These are phyloP conservation scores for Cheilosia vernalis DNA, from an alignment of 2,888 invertebrate genomes.

Conservation along the genomic window DNA sequence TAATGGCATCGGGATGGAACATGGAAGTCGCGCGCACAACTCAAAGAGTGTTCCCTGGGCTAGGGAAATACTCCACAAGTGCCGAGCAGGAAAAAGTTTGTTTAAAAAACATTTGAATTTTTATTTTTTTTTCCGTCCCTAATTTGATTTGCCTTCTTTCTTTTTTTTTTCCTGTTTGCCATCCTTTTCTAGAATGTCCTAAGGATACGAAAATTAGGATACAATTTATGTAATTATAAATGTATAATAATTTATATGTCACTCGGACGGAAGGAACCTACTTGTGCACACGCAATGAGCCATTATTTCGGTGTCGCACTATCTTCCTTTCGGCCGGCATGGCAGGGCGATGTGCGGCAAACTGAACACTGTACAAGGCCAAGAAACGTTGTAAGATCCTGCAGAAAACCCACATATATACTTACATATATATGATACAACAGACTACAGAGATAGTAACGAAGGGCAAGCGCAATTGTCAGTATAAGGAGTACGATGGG, in stretches of 20 bases:
- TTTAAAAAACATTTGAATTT: conserved; percentile 55
- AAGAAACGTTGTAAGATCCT: conserved; percentile 18
- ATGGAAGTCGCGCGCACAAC: conserved; percentile 63
- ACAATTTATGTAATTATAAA: conserved; percentile 68
- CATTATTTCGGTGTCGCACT: conserved; percentile 37
- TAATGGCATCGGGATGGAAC: conserved; percentile 64
- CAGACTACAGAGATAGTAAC: conserved; percentile 1
- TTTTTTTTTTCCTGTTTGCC: neutral
- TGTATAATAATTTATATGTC: conserved; percentile 68
- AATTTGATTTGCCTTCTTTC: conserved; percentile 45
- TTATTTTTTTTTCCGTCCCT: neutral
- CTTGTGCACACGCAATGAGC: conserved; percentile 26
- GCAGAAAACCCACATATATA: neutral
- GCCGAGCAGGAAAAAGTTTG: conserved; percentile 15
- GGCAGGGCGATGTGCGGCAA: conserved; percentile 6
- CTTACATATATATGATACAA: neutral
- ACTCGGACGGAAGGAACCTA: conserved; percentile 50
- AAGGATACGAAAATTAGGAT: conserved; percentile 60
- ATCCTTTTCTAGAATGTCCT: conserved; percentile 24
- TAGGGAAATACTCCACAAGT: conserved; percentile 38
- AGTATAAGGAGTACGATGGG: conserved; percentile 54
- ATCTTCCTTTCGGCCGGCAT: conserved; percentile 52
- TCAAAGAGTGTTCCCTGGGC: conserved; percentile 15
- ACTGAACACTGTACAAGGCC: conserved; percentile 20
- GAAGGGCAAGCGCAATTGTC: conserved; percentile 64